Evolutionary conservation across 2,113 vertebrate genomes (phyloP), one percentile per base, ranked within the genome.

Genomic region (Oreocharis arfaki): DNA sequence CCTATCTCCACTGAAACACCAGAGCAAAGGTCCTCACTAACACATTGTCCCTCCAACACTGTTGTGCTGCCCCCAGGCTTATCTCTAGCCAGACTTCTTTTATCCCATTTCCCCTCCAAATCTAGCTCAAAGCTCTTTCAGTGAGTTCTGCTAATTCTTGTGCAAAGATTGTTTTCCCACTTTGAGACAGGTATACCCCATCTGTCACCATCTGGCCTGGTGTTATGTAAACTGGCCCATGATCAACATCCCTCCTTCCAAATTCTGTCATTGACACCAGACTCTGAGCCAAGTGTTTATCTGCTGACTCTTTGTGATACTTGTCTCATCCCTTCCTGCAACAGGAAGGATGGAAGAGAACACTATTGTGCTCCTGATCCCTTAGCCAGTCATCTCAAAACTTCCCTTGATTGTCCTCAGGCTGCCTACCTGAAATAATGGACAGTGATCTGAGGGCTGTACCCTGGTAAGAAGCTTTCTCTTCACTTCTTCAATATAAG

Each of bases 181-280:
- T 85, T 76, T 57, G 71, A 76, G 32, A 49, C 8, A 57, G 10
- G 7, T 41, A 33, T 11, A 59, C 4, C 19, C 13, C 4, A 10
- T 24, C 30, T 30, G 7, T 35, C 26, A 35, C 16, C 16, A 42
- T 85, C 24, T 67, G 42, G 4, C 35, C 42, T 49, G 35, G 16
- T 41, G 50, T 10, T 56, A 12, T 30, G 7, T 49, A 42, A 65
- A 75, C 19, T 41, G 13, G n/a, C 16, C 16, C 3, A 1, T 16
- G 8, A 24, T n/a, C 23, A 49, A 24, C 50, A 46, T 6, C 18
- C 2, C 10, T 0, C 10, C 3, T 35, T 11, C 6, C 13, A 35
- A 49, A 57, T 49, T 49, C 16, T 49, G 35, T 28, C 52, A 49
- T 5, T 24, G 19, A 49, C 30, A 26, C 32, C 32, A 64, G 41